A percentile compares a stretch with the other conserved stretches of the same genome.
phyloP scores from a whole-genome alignment of 2,797 vertebrate genomes.

The Lates japonicus region DNA sequence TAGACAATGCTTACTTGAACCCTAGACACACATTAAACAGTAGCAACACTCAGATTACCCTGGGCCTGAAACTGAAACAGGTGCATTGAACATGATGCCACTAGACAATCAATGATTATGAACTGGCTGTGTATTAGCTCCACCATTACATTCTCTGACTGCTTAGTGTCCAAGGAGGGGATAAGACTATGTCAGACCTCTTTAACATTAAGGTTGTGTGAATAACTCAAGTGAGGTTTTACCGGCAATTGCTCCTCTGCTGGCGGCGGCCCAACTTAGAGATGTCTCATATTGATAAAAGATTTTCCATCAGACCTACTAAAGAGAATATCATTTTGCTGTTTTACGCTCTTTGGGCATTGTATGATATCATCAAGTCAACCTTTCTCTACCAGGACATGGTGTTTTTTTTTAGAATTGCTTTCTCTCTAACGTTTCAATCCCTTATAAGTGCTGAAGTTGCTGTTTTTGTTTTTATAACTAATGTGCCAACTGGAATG shows the following conservation, averaged over 20 bases:
- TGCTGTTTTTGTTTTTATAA: too few relatives aligned
- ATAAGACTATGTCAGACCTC: background rate
- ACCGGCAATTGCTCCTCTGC: background rate
- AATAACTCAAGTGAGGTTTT: background rate
- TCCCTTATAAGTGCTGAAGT: too few relatives aligned
- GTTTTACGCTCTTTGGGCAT: background rate
- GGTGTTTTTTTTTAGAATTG: background rate
- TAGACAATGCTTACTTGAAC: background rate
- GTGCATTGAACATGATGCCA: background rate
- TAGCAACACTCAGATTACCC: background rate
- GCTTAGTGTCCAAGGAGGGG: background rate
- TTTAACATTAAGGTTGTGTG: too few relatives aligned
- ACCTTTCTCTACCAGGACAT: background rate
- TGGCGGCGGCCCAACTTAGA: background rate
- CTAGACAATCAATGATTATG: background rate
- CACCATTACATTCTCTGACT: background rate
- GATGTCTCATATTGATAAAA: background rate
- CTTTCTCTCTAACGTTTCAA: background rate
- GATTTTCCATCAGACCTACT: slow-evolving; percentile 7
- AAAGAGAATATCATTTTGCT: background rate
- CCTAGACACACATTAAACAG: background rate
- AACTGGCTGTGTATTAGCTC: background rate
- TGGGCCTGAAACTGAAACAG: background rate
- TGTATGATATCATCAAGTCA: background rate
- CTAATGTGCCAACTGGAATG: too few relatives aligned